These are phyloP conservation scores for Drosophila seguyi DNA, from an alignment of 1,140 invertebrate genomes.

Conservation along the genomic window DNA sequence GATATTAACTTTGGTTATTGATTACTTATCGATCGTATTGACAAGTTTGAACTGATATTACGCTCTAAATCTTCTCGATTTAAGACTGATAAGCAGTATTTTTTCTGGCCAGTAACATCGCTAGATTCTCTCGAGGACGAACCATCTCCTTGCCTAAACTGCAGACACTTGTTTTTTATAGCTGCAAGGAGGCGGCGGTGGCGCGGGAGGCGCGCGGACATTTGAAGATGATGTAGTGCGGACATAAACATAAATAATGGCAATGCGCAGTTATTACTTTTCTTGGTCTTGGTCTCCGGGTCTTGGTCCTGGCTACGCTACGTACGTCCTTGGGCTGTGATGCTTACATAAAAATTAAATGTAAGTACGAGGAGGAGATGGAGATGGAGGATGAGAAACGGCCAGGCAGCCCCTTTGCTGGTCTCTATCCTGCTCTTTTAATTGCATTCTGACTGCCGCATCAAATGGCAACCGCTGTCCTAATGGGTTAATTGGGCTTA, in stretches of 20 bases:
- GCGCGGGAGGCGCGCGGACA: slow-evolving; percentile 49
- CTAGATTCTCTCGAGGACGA: slow-evolving; percentile 13
- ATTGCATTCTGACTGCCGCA: slow-evolving; percentile 76
- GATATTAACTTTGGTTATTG: too few relatives aligned
- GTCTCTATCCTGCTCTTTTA: slow-evolving; percentile 52
- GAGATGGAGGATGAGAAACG: slow-evolving; percentile 11
- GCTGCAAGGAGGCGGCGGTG: slow-evolving; percentile 37
- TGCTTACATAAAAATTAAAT: slow-evolving; percentile 78
- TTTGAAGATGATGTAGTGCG: slow-evolving; percentile 82
- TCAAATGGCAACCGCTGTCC: slow-evolving; percentile 60
- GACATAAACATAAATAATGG: slow-evolving; percentile 83
- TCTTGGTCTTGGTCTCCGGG: slow-evolving; percentile 34
- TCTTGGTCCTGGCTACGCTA: slow-evolving; percentile 10
- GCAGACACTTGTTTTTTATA: slow-evolving; percentile 78
- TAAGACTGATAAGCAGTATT: background rate
- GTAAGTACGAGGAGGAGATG: slow-evolving; percentile 26
- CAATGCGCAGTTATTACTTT: slow-evolving; percentile 82
- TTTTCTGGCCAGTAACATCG: slow-evolving; percentile 14
- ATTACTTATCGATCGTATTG: background rate
- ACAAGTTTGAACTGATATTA: background rate
- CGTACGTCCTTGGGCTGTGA: slow-evolving; percentile 59
- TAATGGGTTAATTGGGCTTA: slow-evolving; percentile 79
- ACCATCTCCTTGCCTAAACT: slow-evolving; percentile 12
- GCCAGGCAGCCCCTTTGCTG: slow-evolving; percentile 6
- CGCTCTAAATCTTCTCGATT: too few relatives aligned